These are phyloP conservation scores for Chloropsis cyanopogon DNA, from an alignment of 2,113 vertebrate species.

Conservation along the genomic window DNA sequence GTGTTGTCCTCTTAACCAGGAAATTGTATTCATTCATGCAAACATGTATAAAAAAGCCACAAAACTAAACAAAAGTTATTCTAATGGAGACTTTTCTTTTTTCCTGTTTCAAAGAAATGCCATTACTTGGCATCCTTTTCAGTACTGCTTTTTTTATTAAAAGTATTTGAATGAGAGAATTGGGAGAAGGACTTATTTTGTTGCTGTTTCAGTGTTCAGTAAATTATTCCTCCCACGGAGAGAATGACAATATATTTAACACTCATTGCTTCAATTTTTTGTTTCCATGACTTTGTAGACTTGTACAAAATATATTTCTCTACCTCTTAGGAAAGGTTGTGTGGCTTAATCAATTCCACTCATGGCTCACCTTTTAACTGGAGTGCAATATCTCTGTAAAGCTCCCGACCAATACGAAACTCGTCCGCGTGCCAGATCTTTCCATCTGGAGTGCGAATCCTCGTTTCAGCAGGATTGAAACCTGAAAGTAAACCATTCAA, in stretches of 20 bases:
- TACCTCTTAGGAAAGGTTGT: background rate
- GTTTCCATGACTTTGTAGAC: background rate
- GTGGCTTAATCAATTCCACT: background rate
- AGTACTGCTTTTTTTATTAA: background rate
- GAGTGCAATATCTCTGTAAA: constrained; percentile 78
- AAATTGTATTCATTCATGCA: background rate
- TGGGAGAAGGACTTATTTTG: background rate
- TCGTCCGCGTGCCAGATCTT: constrained; percentile 85
- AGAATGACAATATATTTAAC: background rate
- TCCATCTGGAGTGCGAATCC: constrained; percentile 82
- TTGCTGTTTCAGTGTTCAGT: background rate
- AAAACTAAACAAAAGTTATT: background rate
- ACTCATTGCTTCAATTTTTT: background rate
- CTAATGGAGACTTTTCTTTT: background rate
- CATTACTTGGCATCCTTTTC: background rate
- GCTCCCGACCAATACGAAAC: constrained; percentile 79
- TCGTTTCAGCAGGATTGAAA: constrained; percentile 88
- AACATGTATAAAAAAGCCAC: background rate
- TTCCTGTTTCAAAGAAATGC: background rate
- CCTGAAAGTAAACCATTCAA: constrained; percentile 68
- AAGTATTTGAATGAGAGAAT: background rate
- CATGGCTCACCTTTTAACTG: constrained; percentile 79
- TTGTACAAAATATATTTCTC: background rate
- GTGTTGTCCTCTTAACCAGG: background rate
- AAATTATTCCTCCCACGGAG: background rate